Percentiles rank a stretch among this genome's conserved stretches.
These are phyloP conservation scores for Plumapathes pennacea DNA, from an alignment of 92 coral and sea anemone genomes.

Conservation along the genomic window DNA sequence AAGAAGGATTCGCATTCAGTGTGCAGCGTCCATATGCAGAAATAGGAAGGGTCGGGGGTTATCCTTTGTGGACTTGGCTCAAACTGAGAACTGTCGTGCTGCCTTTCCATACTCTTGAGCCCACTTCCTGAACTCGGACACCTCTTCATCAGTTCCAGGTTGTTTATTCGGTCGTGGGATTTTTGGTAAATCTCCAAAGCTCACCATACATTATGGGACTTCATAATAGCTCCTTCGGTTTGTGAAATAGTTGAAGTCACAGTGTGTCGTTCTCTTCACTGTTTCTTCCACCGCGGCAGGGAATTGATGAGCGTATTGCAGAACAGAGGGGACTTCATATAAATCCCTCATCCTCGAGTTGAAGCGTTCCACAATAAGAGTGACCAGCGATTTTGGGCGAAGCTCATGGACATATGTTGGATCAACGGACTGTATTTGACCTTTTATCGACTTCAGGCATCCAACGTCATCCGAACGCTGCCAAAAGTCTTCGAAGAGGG, in stretches of 20 bases:
- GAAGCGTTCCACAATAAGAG: slow-evolving; percentile 36
- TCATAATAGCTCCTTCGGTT: slow-evolving; percentile 23
- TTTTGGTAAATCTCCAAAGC: slow-evolving; percentile 31
- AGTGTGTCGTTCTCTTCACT: slow-evolving; percentile 24
- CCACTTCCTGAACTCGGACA: slow-evolving; percentile 10
- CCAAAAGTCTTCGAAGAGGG: slow-evolving; percentile 15
- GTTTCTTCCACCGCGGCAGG: slow-evolving; percentile 38
- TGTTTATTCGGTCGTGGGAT: slow-evolving; percentile 15
- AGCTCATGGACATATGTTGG: slow-evolving; percentile 3
- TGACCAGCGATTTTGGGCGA: slow-evolving; percentile 22
- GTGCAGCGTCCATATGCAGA: slow-evolving; percentile 26
- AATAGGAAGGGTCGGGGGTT: slow-evolving; percentile 37
- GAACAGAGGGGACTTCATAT: slow-evolving; percentile 20
- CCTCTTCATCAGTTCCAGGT: slow-evolving; percentile 6
- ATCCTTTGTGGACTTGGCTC: slow-evolving; percentile 41
- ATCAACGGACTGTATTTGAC: slow-evolving; percentile 12
- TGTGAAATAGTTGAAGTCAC: slow-evolving; percentile 30
- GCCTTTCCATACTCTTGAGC: slow-evolving; percentile 13
- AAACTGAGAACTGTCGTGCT: slow-evolving; percentile 27
- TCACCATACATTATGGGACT: slow-evolving; percentile 20
- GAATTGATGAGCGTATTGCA: slow-evolving; percentile 29
- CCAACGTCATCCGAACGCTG: slow-evolving; percentile 10
- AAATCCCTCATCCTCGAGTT: slow-evolving; percentile 42
- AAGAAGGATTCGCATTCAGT: slow-evolving; percentile 10
- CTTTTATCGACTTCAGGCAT: slow-evolving; percentile 15